Percentiles rank a stretch among this genome's conserved stretches.
These are phyloP conservation scores for Tetragnatha versicolor DNA, from an alignment of 1,140 invertebrate genomes.

Conservation along the genomic window DNA sequence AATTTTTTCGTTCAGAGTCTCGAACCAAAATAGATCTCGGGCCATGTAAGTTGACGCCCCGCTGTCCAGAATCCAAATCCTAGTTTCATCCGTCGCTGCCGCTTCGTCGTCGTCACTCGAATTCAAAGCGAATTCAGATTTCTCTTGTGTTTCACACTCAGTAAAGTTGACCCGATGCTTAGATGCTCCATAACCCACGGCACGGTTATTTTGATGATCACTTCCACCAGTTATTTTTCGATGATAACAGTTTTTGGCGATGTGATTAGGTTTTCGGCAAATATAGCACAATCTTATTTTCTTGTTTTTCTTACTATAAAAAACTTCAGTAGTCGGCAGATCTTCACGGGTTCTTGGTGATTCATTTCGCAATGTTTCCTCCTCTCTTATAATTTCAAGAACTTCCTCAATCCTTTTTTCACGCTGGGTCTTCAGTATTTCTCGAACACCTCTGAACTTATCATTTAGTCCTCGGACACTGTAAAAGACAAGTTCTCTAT, in stretches of 20 bases:
- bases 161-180: too few species aligned
- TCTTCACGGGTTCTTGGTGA: not conserved
- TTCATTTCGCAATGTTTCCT: not conserved
- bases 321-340: not conserved
- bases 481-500: not conserved
- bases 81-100: not conserved
- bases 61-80: not conserved
- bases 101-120: not conserved
- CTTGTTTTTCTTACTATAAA: not conserved
- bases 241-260: not conserved
- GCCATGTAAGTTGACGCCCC: not conserved
- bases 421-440: not conserved
- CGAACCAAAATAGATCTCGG: not conserved
- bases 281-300: not conserved
- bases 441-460: not conserved
- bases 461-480: not conserved
- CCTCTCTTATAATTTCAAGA: not conserved
- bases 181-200: not conserved
- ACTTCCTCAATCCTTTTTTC: not conserved
- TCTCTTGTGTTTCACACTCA: too few species aligned
- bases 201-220: not conserved
- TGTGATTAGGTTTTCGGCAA: not conserved
- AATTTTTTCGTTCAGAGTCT: too few species aligned
- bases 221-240: not conserved
- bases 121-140: not conserved